Base-by-base conservation (phyloP, 2,113 vertebrate genomes). In the Phalacrocorax aristotelis region DNA sequence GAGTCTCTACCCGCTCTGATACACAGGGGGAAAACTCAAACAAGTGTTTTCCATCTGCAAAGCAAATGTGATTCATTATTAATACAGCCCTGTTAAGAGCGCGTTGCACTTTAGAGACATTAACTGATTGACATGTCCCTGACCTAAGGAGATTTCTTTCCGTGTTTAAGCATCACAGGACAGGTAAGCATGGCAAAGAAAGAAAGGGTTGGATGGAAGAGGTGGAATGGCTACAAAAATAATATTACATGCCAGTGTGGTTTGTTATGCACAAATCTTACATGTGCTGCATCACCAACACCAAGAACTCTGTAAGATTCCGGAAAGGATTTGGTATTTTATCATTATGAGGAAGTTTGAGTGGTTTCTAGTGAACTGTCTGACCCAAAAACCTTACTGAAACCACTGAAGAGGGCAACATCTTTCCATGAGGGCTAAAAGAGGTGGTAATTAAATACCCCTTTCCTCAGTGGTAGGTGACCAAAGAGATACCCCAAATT, bases 21-120 rank as follows among this genome's bases (percentile, higher is more conserved):
- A 89, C 2, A 2, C 58, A 62, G 36, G 34, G 58, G 52, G 25
- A 93, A 88, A 94, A 69, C 23, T 87, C 61, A 52, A 79, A 22
- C 20, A 90, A 77, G 21, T 66, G 20, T 55, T 74, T 81, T 90
- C 88, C 69, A 74, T 87, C 82, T 74, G 30, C 49, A 89, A 93
- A 92, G 54, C 29, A 95, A 91, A 87, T 65, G 29, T 44, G 44
- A 89, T 95, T 90, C 23, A 92, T 94, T 92, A 87, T 93, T 90
- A 90, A 91, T 79, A 38, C 6, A 44, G 22, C 6, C 44, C 27
- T 51, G 51, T 69, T 84, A 57, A 76, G 61, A 83, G 36, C 34
- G 36, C 1, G 1, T 58, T 85, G 86, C 79, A 75, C 80, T 87
- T 95, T 68, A 70, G 68, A 87, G 48, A 46, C 79, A 68, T 84